Percentiles rank a stretch among this genome's conserved stretches.
Conservation (phyloP, 2,888 invertebrate genomes). For the Mycalesis mineus region DNA sequence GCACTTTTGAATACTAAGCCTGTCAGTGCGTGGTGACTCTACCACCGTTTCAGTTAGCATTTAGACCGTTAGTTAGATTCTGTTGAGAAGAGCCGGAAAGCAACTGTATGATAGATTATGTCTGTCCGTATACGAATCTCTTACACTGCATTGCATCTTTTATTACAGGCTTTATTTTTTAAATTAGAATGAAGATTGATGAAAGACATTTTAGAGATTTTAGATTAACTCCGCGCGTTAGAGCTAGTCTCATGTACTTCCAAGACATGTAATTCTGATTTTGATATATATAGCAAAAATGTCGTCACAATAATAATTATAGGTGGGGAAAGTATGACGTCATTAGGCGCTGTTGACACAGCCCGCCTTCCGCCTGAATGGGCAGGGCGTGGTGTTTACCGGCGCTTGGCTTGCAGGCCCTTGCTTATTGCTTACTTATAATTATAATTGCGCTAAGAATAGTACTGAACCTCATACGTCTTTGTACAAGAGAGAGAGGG, state of each 20-base stretch:
- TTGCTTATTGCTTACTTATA: constrained; percentile 25
- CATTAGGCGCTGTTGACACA: constrained; percentile 69
- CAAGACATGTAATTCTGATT: background rate
- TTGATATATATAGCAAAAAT: background rate
- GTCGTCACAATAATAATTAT: constrained; percentile 44
- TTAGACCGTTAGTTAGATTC: too few species aligned
- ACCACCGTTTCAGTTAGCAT: too few species aligned
- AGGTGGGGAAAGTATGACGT: constrained; percentile 66
- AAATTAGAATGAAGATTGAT: too few species aligned
- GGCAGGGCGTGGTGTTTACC: constrained; percentile 53
- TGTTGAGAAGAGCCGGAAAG: too few species aligned
- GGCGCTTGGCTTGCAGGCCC: constrained; percentile 14
- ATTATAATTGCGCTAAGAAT: constrained; percentile 29
- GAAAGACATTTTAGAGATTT: too few species aligned
- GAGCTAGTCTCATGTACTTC: background rate
- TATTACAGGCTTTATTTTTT: too few species aligned
- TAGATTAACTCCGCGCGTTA: too few species aligned
- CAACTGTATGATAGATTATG: too few species aligned
- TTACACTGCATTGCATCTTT: too few species aligned
- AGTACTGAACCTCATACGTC: background rate
- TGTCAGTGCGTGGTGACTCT: too few species aligned
- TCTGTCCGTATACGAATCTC: too few species aligned
- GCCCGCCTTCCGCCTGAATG: constrained; percentile 68
- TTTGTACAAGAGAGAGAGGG: background rate
- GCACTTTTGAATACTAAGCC: too few species aligned